phyloP scores from a whole-genome alignment of 2,113 vertebrate genomes.

The Speoplatyrhinus poulsoni region DNA sequence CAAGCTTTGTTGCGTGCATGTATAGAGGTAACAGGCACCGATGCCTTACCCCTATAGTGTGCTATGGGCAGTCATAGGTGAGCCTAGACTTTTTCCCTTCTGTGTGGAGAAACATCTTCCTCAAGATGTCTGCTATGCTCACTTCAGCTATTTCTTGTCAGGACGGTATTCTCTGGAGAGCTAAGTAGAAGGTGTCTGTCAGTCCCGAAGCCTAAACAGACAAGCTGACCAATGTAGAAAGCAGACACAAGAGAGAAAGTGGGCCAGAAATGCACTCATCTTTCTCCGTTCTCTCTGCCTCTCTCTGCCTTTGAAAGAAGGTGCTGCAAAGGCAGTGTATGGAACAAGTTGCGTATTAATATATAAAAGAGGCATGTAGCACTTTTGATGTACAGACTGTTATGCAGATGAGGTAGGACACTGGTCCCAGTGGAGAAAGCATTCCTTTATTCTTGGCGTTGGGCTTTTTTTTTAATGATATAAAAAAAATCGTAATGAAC shows the following conservation, averaged over 20 bases:
- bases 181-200: conserved; percentile 50
- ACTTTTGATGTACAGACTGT: conserved; percentile 93
- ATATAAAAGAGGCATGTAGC: conserved; percentile 90
- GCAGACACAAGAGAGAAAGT: conserved; percentile 12
- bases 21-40: conserved; percentile 35
- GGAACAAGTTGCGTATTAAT: conserved; percentile 91
- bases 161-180: conserved; percentile 55
- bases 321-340: conserved; percentile 84
- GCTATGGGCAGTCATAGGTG: conserved; percentile 21
- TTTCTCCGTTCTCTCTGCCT: conserved; percentile 77
- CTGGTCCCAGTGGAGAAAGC: conserved; percentile 83
- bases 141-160: conserved; percentile 63
- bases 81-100: conserved; percentile 15
- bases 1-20: neutral
- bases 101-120: conserved; percentile 55
- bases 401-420: conserved; percentile 90
- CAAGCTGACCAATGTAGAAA: conserved; percentile 50
- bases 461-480: conserved; percentile 75
- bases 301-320: conserved; percentile 87
- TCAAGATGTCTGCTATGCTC: conserved; percentile 55
- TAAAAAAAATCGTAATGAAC: conserved; percentile 87
- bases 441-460: conserved; percentile 85
- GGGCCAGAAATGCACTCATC: conserved; percentile 27
- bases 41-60: conserved; percentile 41
- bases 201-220: conserved; percentile 48